A percentile compares a stretch with the other conserved stretches of the same genome.
Conservation (phyloP, 2,888 invertebrate species). For the Geophilus truncorum region DNA sequence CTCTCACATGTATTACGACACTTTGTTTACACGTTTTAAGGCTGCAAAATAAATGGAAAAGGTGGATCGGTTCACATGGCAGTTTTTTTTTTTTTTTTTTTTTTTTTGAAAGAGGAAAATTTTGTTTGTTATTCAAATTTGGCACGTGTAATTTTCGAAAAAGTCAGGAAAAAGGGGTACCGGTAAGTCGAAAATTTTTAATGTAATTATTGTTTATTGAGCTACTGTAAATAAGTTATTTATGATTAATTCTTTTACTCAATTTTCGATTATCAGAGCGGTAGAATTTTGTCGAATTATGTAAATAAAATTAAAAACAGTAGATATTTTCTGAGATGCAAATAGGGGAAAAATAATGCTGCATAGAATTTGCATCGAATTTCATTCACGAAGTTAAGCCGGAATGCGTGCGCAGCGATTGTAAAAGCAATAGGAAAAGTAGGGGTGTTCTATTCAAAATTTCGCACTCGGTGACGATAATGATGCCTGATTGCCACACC, state of each 20-base stretch:
- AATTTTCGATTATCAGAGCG: no score
- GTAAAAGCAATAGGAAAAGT: background rate
- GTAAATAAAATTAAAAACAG: background rate
- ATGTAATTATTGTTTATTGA: background rate
- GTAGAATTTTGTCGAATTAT: background rate
- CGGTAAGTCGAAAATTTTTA: no score
- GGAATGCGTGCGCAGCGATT: background rate
- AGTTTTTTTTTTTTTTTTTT: background rate
- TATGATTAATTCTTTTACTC: no score
- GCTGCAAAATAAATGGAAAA: background rate
- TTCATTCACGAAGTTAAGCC: background rate
- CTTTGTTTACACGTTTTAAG: background rate
- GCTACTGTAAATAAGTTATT: background rate
- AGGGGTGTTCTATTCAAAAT: background rate
- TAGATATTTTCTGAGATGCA: background rate
- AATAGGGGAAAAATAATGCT: background rate
- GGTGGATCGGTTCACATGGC: background rate
- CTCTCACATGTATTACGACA: background rate
- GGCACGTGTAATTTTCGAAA: background rate
- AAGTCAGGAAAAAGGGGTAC: background rate
- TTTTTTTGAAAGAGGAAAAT: background rate
- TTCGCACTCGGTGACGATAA: background rate
- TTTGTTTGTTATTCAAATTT: background rate
- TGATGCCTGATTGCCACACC: constrained; percentile 1
- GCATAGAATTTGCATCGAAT: background rate